Conservation (phyloP, 2,797 vertebrate genomes). For the Sebastes dallii region DNA sequence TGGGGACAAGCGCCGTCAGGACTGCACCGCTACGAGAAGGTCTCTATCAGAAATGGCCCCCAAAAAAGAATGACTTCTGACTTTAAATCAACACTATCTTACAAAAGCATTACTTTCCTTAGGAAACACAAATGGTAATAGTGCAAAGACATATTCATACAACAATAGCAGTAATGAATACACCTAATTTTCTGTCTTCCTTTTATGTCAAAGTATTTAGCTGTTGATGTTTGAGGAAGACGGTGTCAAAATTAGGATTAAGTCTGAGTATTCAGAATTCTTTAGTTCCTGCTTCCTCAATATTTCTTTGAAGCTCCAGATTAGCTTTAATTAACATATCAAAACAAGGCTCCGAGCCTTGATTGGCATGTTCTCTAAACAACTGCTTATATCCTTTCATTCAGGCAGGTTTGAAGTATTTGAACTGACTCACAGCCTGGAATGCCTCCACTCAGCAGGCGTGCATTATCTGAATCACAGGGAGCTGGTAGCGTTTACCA, state of each 20-base stretch:
- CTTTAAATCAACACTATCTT: not conserved
- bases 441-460: conserved; percentile 69
- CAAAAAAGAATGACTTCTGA: not conserved
- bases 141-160: not conserved
- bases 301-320: conserved; percentile 28
- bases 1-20: conserved; percentile 14
- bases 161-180: not conserved
- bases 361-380: conserved; percentile 66
- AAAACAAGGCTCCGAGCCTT: conserved; percentile 55
- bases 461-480: conserved; percentile 43
- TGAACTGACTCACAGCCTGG: conserved; percentile 49
- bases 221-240: not conserved
- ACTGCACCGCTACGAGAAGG: not conserved
- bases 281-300: conserved; percentile 10
- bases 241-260: not conserved
- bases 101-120: not conserved
- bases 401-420: conserved; percentile 57
- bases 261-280: not conserved
- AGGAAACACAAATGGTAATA: not conserved
- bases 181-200: not conserved
- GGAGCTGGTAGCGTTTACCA: conserved; percentile 39
- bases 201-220: not conserved
- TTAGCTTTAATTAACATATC: conserved; percentile 59
- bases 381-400: conserved; percentile 53
- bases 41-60: not conserved